Percentiles rank a stretch among this genome's conserved stretches.
Evolutionary conservation across 2,797 vertebrate species (phyloP).

Genomic region (Pogonophryne albipinna): DNA sequence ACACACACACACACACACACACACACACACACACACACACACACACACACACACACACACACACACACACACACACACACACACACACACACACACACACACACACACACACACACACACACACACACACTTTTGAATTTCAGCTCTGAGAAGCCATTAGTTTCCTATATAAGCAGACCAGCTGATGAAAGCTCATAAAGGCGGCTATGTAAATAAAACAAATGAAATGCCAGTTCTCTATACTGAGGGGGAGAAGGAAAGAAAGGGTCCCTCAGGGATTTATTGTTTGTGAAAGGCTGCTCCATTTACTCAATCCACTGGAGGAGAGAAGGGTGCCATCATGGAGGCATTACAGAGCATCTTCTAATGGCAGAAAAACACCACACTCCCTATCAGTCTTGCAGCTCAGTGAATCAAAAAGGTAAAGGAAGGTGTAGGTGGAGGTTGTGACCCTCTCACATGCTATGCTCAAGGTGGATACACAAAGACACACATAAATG

Average conservation of each 20-base stretch:
- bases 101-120: conserved; percentile 61
- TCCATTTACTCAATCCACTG: conserved; percentile 82
- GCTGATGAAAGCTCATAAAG: conserved; percentile 84
- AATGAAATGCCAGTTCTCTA: conserved; percentile 80
- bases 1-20: conserved; percentile 8
- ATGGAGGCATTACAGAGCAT: conserved; percentile 71
- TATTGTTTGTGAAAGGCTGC: conserved; percentile 84
- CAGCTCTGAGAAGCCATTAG: conserved; percentile 76
- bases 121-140: conserved; percentile 60
- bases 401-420: conserved; percentile 57
- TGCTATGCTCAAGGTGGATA: conserved; percentile 52
- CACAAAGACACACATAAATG: conserved; percentile 55
- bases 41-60: background rate
- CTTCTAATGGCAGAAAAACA: conserved; percentile 67
- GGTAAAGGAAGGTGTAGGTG: conserved; percentile 49
- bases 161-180: conserved; percentile 79
- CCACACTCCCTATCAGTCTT: conserved; percentile 42
- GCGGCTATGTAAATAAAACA: conserved; percentile 84
- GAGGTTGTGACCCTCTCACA: conserved; percentile 61
- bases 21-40: conserved; percentile 9
- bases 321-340: conserved; percentile 76
- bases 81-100: conserved; percentile 65
- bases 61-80: conserved; percentile 12
- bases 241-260: conserved; percentile 68
- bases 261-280: conserved; percentile 73